Evolutionary conservation across 1,140 invertebrate genomes (phyloP).

Genomic region (Penaeus indicus): DNA sequence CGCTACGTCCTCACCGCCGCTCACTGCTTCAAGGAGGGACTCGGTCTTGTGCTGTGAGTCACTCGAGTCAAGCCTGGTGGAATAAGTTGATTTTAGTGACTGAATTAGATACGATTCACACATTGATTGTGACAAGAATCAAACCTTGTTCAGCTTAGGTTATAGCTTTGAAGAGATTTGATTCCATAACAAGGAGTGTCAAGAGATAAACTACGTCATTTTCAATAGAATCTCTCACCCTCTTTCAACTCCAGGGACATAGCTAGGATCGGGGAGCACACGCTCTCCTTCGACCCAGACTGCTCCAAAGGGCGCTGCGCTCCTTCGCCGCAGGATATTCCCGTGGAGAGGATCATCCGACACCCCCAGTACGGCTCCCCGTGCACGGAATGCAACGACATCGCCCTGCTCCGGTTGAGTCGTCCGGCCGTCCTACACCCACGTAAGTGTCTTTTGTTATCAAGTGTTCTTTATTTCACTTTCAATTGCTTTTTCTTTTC

Average conservation of each 20-base stretch:
- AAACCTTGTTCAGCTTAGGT: too few relatives aligned
- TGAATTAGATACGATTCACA: too few relatives aligned
- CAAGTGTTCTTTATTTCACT: too few relatives aligned
- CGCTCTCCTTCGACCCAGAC: not conserved
- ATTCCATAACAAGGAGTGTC: too few relatives aligned
- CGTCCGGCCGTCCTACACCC: not conserved
- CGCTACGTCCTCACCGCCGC: not conserved
- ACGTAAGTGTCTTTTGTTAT: too few relatives aligned
- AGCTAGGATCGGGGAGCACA: conserved; percentile 48
- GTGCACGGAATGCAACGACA: conserved; percentile 51
- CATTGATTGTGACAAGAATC: too few relatives aligned
- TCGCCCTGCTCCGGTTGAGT: conserved; percentile 35
- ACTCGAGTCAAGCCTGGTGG: too few relatives aligned
- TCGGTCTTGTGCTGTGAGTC: not conserved
- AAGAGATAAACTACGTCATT: too few relatives aligned
- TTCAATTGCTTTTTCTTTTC: too few relatives aligned
- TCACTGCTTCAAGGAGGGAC: not conserved
- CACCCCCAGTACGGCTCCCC: conserved; percentile 35
- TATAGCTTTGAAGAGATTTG: too few relatives aligned
- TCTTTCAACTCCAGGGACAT: conserved; percentile 1
- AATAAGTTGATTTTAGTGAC: too few relatives aligned
- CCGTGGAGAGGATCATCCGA: not conserved
- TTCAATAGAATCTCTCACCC: not conserved
- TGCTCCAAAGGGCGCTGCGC: conserved; percentile 26
- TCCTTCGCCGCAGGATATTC: conserved; percentile 41